These are phyloP conservation scores for Drosophila demipolita DNA, from an alignment of 2,888 invertebrate genomes.

Conservation along the genomic window DNA sequence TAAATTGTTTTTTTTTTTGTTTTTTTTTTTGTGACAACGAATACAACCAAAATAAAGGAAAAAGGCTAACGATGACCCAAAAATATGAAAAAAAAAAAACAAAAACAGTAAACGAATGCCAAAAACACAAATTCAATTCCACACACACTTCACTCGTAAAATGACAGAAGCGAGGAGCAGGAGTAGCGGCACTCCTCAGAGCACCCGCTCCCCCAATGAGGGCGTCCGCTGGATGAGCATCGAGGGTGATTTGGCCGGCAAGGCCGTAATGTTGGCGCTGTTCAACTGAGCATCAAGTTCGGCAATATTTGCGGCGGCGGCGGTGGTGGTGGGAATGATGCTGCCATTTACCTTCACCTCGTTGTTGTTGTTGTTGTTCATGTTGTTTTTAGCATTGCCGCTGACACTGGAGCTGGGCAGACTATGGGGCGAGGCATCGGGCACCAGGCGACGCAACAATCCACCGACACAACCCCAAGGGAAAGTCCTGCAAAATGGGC, in stretches of 20 bases:
- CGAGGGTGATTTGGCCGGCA: conserved; percentile 82
- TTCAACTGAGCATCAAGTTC: conserved; percentile 69
- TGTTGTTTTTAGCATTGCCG: conserved; percentile 12
- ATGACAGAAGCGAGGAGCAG: conserved; percentile 52
- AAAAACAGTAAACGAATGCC: conserved; percentile 49
- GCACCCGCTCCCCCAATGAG: conserved; percentile 84
- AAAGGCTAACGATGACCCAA: conserved; percentile 18
- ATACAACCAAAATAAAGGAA: conserved; percentile 9
- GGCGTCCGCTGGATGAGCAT: conserved; percentile 84
- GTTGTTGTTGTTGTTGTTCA: conserved; percentile 24
- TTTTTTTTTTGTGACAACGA: conserved; percentile 10
- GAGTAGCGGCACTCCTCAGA: conserved; percentile 64
- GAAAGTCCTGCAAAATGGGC: conserved; percentile 87
- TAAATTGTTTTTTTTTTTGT: conserved; percentile 9
- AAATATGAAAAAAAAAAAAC: not conserved
- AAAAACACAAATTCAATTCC: conserved; percentile 74
- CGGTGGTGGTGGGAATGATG: conserved; percentile 33
- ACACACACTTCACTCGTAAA: conserved; percentile 67
- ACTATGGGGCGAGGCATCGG: conserved; percentile 88
- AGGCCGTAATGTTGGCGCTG: conserved; percentile 44
- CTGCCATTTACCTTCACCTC: conserved; percentile 35
- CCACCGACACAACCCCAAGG: conserved; percentile 90
- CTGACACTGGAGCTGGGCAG: conserved; percentile 42
- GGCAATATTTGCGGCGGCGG: conserved; percentile 55
- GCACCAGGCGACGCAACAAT: conserved; percentile 88